These are phyloP conservation scores for Pogonus chalceus DNA, from an alignment of 1,140 invertebrate species.

Conservation along the genomic window DNA sequence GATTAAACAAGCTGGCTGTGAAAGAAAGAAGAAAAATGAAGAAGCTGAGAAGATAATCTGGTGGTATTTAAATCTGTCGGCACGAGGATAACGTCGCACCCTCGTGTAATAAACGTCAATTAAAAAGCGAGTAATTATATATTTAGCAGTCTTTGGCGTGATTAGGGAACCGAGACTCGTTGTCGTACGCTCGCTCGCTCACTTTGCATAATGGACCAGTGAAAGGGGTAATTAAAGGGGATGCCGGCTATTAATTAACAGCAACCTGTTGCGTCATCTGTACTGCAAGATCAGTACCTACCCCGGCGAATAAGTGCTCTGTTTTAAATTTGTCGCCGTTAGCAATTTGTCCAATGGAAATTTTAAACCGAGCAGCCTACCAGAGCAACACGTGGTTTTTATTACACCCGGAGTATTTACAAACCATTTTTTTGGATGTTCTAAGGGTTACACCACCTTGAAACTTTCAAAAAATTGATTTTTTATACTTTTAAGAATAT, in stretches of 20 bases:
- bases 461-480: too few species aligned
- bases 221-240: constrained; percentile 35
- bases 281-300: not conserved
- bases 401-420: too few species aligned
- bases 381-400: constrained; percentile 1
- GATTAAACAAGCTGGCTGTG: too few species aligned
- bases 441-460: too few species aligned
- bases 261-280: constrained; percentile 27
- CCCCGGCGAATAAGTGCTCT: constrained; percentile 11
- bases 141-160: constrained; percentile 21
- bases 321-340: constrained; percentile 16
- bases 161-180: constrained; percentile 10
- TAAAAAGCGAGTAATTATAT: constrained; percentile 32
- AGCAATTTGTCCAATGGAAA: not conserved
- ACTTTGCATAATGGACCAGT: constrained; percentile 34
- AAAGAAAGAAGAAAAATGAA: constrained; percentile 10
- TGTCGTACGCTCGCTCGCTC: constrained; percentile 8
- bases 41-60: constrained; percentile 23
- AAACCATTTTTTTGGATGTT: too few species aligned
- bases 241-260: constrained; percentile 33
- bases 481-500: too few species aligned
- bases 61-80: constrained; percentile 28
- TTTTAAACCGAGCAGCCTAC: not conserved
- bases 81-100: constrained; percentile 9
- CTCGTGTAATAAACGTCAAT: constrained; percentile 35